Base-by-base conservation (phyloP, 1,140 invertebrate species). In the Drosophila burlai region DNA sequence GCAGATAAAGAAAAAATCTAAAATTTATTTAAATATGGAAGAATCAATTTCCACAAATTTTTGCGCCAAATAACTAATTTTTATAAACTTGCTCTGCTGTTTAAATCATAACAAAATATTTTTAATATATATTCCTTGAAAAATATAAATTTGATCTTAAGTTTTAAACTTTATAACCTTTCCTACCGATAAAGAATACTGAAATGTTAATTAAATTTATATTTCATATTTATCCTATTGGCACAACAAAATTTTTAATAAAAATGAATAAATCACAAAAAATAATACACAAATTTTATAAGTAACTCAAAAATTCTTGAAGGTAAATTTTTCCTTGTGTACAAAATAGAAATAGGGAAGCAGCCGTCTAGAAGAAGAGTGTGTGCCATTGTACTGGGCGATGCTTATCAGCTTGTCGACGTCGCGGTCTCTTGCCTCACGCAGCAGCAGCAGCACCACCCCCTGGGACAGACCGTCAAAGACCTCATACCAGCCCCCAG, bases 391-490 rank as follows among this genome's bases (percentile, higher is more conserved):
- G 83, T 87, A 69, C 75, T 64, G 62, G 58, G 60, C 65, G 83
- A 87, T 87, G 73, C 73, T 89, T 87, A 87, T 87, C 84, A 81
- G 81, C 76, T 76, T 83, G 84, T 75, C 78, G 77, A 58, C 77
- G 74, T 83, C 68, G 84, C 80, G 74, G 73, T 87, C 86, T 52
- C 45, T 38, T 42, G 67, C 42, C 81, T 60, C 80, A 82, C 83
- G 83, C 83, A 80, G 83, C 62, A 64, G 61, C 46, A 46, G 45
- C 21, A 49, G 7, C 46, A 16, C 69, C 49, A 50, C 46, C 54
- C 63, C 21, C 42, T 26, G 9, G n/a, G 24, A 36, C 55, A 21
- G 3, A 4, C 26, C 43, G 6, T 45, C 43, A 24, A 10, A 31
- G 29, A 31, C 38, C 81, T 9, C 31, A 8, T 9, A 38, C 18